A percentile compares a stretch with the other conserved stretches of the same genome.
These are phyloP conservation scores for Leptopilina boulardi DNA, from an alignment of 1,140 invertebrate species.

Conservation along the genomic window DNA sequence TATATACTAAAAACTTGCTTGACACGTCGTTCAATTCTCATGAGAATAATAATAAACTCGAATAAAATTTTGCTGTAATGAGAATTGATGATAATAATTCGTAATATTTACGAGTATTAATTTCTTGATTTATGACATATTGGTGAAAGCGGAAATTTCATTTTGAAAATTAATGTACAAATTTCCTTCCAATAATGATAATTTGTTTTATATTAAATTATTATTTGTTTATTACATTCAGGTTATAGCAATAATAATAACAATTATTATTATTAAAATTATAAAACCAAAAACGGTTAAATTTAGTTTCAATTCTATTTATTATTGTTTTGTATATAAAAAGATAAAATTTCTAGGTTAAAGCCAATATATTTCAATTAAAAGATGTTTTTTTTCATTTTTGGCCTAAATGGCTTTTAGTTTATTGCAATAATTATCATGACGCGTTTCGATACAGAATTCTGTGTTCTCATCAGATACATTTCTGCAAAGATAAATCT, in stretches of 20 bases:
- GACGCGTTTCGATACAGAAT: too few species aligned
- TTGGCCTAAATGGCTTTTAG: too few species aligned
- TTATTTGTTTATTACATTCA: background rate
- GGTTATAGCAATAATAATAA: background rate
- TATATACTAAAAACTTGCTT: background rate
- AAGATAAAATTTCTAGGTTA: too few species aligned
- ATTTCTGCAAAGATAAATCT: too few species aligned
- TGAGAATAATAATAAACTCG: slow-evolving; percentile 4
- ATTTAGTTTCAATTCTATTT: too few species aligned
- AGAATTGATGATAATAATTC: slow-evolving; percentile 10
- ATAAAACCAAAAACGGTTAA: too few species aligned
- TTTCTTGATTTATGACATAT: slow-evolving; percentile 13
- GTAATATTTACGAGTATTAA: slow-evolving; percentile 11
- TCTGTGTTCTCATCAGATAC: too few species aligned
- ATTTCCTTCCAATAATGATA: background rate
- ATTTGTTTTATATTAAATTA: background rate
- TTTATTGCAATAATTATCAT: too few species aligned
- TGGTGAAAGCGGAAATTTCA: background rate
- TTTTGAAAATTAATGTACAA: background rate
- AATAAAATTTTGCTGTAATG: slow-evolving; percentile 16
- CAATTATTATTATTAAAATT: too few species aligned
- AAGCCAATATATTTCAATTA: too few species aligned
- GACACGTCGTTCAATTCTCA: slow-evolving; percentile 16
- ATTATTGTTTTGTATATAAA: too few species aligned
- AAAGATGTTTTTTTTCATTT: too few species aligned